Evolutionary conservation across 1,140 invertebrate species (phyloP).

Genomic region (Drosophila lacteicornis): DNA sequence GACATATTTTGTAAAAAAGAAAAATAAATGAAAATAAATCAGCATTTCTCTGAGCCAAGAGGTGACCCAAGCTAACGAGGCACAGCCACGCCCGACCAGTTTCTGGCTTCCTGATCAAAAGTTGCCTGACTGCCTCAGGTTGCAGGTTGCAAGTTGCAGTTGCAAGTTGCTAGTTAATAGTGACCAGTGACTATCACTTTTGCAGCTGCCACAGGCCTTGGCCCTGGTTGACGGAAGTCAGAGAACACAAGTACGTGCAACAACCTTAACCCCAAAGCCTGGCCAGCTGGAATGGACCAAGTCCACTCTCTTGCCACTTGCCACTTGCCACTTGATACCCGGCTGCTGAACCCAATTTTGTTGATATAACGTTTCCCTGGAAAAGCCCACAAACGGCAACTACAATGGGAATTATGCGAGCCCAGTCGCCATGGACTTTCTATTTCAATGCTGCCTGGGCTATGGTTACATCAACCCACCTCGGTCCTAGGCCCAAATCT

Average conservation of each 20-base stretch:
- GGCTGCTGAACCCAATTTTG: constrained; percentile 79
- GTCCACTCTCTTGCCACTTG: constrained; percentile 45
- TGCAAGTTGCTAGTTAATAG: constrained; percentile 14
- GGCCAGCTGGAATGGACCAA: constrained; percentile 37
- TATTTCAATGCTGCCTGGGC: constrained; percentile 70
- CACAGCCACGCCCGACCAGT: constrained; percentile 54
- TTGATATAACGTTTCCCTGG: constrained; percentile 76
- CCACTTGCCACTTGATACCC: constrained; percentile 68
- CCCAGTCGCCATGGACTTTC: constrained; percentile 65
- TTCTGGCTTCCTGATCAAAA: constrained; percentile 44
- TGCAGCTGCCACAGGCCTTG: constrained; percentile 18
- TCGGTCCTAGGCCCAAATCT: constrained; percentile 65
- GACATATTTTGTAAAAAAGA: constrained; percentile 62
- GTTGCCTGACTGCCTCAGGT: constrained; percentile 1
- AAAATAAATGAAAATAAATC: constrained; percentile 52
- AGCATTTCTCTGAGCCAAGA: constrained; percentile 18
- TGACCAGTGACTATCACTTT: constrained; percentile 57
- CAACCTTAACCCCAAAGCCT: constrained; percentile 80
- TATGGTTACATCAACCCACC: constrained; percentile 80
- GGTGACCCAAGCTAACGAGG: constrained; percentile 20
- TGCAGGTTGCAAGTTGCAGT: background rate
- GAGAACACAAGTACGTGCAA: constrained; percentile 77
- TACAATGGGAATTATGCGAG: constrained; percentile 80
- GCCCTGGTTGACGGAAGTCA: constrained; percentile 67
- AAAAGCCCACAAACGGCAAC: constrained; percentile 63